These are phyloP conservation scores for Sitobion miscanthi DNA, from an alignment of 1,140 invertebrate species.

Conservation along the genomic window DNA sequence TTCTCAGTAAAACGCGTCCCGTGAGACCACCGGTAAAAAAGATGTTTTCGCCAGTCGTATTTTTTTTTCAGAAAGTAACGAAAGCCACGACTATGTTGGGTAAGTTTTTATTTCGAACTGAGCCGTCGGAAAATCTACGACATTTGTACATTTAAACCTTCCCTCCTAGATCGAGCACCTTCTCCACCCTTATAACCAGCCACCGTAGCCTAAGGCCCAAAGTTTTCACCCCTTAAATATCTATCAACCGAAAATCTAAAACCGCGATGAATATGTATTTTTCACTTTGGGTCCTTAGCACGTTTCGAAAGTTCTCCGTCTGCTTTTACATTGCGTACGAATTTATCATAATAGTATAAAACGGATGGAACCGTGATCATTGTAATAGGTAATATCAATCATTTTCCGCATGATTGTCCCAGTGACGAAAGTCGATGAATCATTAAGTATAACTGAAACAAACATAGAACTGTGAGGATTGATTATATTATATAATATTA, in stretches of 20 bases:
- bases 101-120: neutral
- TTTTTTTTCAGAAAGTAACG: neutral
- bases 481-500: neutral
- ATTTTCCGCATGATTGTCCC: neutral
- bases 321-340: neutral
- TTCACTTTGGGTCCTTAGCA: neutral
- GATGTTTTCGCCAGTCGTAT: neutral
- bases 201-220: neutral
- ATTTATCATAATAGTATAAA: neutral
- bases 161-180: neutral
- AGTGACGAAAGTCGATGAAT: conserved; percentile 63
- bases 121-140: neutral
- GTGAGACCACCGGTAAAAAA: neutral
- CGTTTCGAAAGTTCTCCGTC: neutral
- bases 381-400: neutral
- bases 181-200: too few species aligned
- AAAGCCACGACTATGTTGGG: neutral
- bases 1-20: neutral
- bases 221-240: neutral
- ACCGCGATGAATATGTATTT: neutral
- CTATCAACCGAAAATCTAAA: neutral
- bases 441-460: conserved; percentile 61
- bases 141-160: neutral
- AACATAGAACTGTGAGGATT: neutral
- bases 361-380: too few species aligned